Evolutionary conservation across 2,888 invertebrate genomes (phyloP), one percentile per base, ranked within the genome.

Genomic region (Baccha elongata): DNA sequence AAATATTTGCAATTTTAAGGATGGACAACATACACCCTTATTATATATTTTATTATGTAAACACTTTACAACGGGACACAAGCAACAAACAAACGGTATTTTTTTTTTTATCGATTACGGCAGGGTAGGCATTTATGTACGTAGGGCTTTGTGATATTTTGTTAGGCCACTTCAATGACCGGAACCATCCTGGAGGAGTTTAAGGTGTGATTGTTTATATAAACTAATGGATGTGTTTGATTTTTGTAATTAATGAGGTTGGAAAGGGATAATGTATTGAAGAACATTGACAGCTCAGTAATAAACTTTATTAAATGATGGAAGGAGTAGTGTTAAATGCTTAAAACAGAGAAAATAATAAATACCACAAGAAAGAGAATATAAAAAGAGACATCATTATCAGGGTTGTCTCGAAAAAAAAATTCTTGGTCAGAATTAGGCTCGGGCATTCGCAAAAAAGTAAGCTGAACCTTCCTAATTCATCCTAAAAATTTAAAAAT

Each of bases 161-260:
- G 10, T 17, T 29, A 53, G 42, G 46, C 26, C 46, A 62, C 60
- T 68, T 53, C 11, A n/a, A 23, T 46, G 32, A 35, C 21, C 32
- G 58, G 23, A 32, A 60, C 19, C 10, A 29, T 46, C 8, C 26
- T 0, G n/a, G 13, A 15, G 11, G 17, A 32, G 74, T 62, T 58
- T 69, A 74, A 80, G 62, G 68, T 64, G 80, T 26, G 55, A 80
- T 58, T 80, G 80, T 80, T 80, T 62, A 52, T 55, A 74, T 74
- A 58, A 80, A 80, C 64, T 80, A 69, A 74, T 58, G 69, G 74
- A 48, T 42, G 29, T 65, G 19, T 46, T 37, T 19, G 53, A 32
- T 35, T 44, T 52, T 53, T 69, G 62, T 40, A 50, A 71, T 64
- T 46, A n/a, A n/a, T n/a, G 60, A 67, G n/a, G 72, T 40, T 46